phyloP scores from a whole-genome alignment of 2,113 vertebrate species.

The Naja naja region DNA sequence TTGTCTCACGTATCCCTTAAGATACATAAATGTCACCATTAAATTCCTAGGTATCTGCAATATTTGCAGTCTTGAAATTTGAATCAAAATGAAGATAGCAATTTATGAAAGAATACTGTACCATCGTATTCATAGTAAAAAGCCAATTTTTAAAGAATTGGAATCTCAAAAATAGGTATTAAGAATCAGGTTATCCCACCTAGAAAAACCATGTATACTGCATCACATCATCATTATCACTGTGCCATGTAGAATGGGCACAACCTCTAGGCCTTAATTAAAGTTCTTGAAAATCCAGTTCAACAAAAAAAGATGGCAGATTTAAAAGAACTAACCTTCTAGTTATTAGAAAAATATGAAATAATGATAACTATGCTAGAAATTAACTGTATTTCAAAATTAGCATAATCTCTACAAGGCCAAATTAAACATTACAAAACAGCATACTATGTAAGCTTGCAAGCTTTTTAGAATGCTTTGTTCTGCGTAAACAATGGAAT shows the following conservation, averaged over 20 bases:
- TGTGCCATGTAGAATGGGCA: not conserved
- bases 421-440: not conserved
- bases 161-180: not conserved
- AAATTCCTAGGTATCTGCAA: not conserved
- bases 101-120: not conserved
- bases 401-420: not conserved
- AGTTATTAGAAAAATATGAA: not conserved
- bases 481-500: not conserved
- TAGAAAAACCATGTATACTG: not conserved
- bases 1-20: not conserved
- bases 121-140: not conserved
- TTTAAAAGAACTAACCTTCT: not conserved
- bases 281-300: slow-evolving; percentile 1
- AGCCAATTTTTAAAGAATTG: not conserved
- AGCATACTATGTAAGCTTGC: not conserved
- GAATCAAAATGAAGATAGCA: not conserved
- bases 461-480: not conserved
- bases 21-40: not conserved
- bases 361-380: not conserved
- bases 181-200: not conserved
- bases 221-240: not conserved
- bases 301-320: not conserved
- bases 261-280: not conserved
- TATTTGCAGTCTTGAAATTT: not conserved
- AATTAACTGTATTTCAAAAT: not conserved